Evolutionary conservation across 2,888 invertebrate genomes (phyloP).

Genomic region (Harmothoe impar): DNA sequence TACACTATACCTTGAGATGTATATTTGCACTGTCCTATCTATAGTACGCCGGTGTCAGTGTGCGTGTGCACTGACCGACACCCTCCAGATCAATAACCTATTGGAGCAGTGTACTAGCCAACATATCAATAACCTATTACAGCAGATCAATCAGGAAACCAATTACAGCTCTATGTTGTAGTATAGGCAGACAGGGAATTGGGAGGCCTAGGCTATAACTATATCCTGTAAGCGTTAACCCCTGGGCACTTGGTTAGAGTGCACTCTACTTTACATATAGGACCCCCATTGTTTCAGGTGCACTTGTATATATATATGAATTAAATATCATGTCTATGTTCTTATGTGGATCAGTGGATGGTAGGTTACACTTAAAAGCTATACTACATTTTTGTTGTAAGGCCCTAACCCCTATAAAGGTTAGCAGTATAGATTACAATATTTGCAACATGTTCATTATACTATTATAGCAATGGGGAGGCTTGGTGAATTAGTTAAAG

Average conservation of each 20-base stretch:
- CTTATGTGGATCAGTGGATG: background rate
- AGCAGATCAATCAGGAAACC: background rate
- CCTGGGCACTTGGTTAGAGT: background rate
- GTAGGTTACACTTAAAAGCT: background rate
- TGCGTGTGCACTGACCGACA: background rate
- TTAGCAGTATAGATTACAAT: too few species aligned
- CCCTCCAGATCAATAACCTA: background rate
- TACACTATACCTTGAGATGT: too few species aligned
- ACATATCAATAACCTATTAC: slow-evolving; percentile 11
- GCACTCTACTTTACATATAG: too few species aligned
- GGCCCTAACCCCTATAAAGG: too few species aligned
- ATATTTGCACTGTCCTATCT: too few species aligned
- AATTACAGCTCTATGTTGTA: background rate
- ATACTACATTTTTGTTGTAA: too few species aligned
- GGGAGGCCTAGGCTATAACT: background rate
- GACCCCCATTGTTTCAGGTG: background rate
- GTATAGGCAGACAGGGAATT: background rate
- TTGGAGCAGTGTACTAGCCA: background rate
- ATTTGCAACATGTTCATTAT: too few species aligned
- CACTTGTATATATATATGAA: background rate
- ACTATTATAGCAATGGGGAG: too few species aligned
- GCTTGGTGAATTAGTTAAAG: too few species aligned
- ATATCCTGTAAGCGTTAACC: background rate
- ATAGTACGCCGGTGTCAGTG: background rate
- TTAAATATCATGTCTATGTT: background rate